Evolutionary conservation across 2,888 invertebrate species (phyloP).

Genomic region (Melipona bicolor): DNA sequence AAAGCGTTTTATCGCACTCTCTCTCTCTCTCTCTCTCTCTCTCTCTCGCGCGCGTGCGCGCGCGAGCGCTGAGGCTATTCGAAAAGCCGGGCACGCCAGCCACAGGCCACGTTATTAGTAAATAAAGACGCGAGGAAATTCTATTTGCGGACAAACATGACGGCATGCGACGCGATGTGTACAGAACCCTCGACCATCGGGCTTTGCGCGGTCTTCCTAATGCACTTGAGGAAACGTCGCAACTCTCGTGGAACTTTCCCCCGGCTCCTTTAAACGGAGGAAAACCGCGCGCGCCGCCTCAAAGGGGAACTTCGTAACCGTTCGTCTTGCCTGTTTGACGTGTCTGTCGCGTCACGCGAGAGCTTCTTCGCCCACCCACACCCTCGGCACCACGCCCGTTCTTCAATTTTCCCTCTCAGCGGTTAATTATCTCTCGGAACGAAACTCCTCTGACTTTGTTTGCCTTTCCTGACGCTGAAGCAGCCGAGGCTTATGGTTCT

Average conservation of each 20-base stretch:
- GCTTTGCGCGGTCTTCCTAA: conserved; percentile 63
- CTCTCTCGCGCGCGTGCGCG: neutral
- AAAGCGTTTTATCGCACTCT: neutral
- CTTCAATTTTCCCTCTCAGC: neutral
- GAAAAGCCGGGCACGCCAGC: conserved; percentile 41
- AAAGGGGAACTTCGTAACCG: conserved; percentile 7
- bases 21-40: too few relatives aligned
- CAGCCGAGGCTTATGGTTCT: neutral
- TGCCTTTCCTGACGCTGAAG: neutral
- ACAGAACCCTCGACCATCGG: conserved; percentile 68
- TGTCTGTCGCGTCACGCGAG: neutral
- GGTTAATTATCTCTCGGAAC: neutral
- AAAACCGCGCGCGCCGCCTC: conserved; percentile 22
- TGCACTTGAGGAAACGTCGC: conserved; percentile 64
- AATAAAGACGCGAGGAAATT: conserved; percentile 74
- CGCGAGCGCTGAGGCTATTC: neutral
- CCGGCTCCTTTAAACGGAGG: conserved; percentile 38
- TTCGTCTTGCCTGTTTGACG: neutral
- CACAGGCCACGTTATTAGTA: conserved; percentile 69
- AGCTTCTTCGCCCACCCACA: too few relatives aligned
- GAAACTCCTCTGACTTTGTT: neutral
- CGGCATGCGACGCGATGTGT: conserved; percentile 54
- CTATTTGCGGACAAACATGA: conserved; percentile 72
- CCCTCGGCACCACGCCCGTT: too few relatives aligned
- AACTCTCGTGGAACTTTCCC: conserved; percentile 49